Evolutionary conservation across 2,797 vertebrate genomes (phyloP).

Genomic region (Menidia menidia): DNA sequence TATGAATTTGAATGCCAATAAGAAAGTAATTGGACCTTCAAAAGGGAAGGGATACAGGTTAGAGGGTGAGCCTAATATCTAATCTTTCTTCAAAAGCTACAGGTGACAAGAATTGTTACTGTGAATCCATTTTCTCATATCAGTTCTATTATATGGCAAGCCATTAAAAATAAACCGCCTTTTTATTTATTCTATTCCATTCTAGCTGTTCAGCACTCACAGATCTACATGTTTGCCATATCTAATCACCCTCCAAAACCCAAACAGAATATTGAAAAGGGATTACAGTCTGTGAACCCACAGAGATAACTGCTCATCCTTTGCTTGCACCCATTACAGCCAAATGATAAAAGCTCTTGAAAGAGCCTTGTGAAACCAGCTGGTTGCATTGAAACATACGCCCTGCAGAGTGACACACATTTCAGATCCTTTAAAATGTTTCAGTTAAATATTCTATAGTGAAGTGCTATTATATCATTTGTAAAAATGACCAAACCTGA

Average conservation of each 20-base stretch:
- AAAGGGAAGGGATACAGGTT: conserved; percentile 19
- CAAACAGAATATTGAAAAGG: conserved; percentile 58
- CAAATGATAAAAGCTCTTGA: conserved; percentile 49
- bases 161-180: conserved; percentile 19
- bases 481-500: neutral
- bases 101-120: conserved; percentile 26
- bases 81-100: conserved; percentile 35
- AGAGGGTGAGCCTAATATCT: conserved; percentile 14
- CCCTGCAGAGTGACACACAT: conserved; percentile 12
- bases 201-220: conserved; percentile 31
- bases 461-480: neutral
- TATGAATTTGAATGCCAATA: conserved; percentile 49
- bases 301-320: conserved; percentile 59
- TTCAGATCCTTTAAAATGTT: conserved; percentile 18
- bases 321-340: conserved; percentile 57
- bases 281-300: conserved; percentile 56
- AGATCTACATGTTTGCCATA: conserved; percentile 41
- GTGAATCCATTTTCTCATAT: conserved; percentile 6
- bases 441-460: conserved; percentile 25
- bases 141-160: conserved; percentile 15
- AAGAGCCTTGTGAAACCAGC: conserved; percentile 54
- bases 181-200: neutral
- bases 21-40: conserved; percentile 47
- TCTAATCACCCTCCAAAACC: conserved; percentile 53
- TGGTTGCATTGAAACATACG: conserved; percentile 21